Conservation (phyloP, 2,113 vertebrate genomes). For the Oenanthe oenanthe region DNA sequence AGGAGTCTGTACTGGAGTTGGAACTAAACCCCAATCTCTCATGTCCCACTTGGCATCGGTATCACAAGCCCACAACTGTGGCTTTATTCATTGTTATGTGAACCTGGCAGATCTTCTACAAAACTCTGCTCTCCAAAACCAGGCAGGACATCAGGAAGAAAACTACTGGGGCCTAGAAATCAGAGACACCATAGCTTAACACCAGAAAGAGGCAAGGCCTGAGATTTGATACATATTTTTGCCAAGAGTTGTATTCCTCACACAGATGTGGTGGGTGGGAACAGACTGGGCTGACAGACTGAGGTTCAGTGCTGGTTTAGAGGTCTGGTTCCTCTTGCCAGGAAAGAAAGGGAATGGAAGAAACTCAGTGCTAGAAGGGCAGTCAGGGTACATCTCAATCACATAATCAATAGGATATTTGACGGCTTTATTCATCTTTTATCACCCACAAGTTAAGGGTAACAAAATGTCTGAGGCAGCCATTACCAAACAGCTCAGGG, state of each 20-base stretch:
- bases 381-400: background rate
- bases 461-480: constrained; percentile 27
- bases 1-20: background rate
- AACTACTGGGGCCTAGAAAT: background rate
- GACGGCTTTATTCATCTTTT: constrained; percentile 56
- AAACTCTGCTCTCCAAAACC: background rate
- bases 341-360: background rate
- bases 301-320: background rate
- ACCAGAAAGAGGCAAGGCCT: background rate
- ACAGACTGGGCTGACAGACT: background rate
- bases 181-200: background rate
- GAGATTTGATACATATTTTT: background rate
- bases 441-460: background rate
- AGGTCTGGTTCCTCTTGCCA: background rate
- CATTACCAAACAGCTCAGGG: background rate
- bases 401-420: constrained; percentile 41
- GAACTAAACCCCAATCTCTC: background rate
- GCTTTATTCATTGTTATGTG: background rate
- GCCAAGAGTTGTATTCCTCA: background rate
- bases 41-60: background rate
- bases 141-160: background rate
- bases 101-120: background rate
- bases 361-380: background rate
- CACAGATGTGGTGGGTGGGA: background rate
- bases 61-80: background rate